A percentile compares a stretch with the other conserved stretches of the same genome.
Conservation (phyloP, 2,113 vertebrate genomes). For the Macrotis lagotis region DNA sequence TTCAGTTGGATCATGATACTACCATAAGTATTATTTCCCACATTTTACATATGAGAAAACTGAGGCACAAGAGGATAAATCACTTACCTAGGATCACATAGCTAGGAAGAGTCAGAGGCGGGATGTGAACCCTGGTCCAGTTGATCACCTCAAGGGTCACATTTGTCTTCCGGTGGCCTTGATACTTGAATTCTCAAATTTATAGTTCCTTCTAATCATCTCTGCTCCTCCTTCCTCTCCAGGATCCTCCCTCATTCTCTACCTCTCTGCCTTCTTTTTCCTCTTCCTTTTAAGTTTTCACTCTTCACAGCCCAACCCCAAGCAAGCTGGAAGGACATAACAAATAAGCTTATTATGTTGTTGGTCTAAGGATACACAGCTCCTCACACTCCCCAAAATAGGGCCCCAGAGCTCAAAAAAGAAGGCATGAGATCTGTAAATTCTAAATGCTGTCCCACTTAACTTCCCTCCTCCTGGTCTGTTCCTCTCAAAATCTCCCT, state of each 20-base stretch:
- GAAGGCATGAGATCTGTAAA: background rate
- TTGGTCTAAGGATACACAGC: background rate
- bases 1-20: background rate
- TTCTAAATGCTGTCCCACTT: background rate
- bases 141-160: background rate
- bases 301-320: background rate
- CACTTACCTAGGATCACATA: constrained; percentile 1
- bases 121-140: background rate
- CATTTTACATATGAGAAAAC: background rate
- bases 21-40: background rate
- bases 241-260: background rate
- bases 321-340: background rate
- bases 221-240: background rate
- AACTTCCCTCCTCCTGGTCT: background rate
- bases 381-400: constrained; percentile 1
- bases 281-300: background rate
- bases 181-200: background rate
- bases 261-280: background rate
- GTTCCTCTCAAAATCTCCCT: background rate
- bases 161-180: background rate
- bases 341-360: background rate
- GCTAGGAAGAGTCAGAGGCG: background rate
- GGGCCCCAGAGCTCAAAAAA: background rate
- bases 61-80: background rate
- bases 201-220: background rate